Conservation (phyloP, 2,113 vertebrate species). For the Plectropomus leopardus region DNA sequence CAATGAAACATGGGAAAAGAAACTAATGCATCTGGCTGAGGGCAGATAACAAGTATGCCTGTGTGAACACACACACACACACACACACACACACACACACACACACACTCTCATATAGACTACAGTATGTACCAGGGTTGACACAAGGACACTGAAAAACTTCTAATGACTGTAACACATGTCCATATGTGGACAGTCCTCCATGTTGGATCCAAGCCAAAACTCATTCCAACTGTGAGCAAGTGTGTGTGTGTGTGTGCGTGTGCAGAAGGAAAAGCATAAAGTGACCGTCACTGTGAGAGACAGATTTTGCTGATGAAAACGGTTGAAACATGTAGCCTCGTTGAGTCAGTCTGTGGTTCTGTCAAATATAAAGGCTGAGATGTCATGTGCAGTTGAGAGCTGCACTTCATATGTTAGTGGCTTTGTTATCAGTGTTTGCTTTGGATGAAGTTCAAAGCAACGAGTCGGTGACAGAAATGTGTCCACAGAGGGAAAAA, state of each 20-base stretch:
- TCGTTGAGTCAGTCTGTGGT: not conserved
- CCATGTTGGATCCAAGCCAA: not conserved
- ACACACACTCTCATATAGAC: conserved; percentile 15
- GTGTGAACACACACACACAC: conserved; percentile 5
- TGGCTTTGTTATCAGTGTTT: conserved; percentile 58
- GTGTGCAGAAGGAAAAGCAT: not conserved
- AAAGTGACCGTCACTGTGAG: not conserved
- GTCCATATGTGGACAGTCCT: conserved; percentile 19
- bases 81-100: conserved; percentile 27
- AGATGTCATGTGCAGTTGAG: conserved; percentile 27
- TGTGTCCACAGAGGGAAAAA: conserved; percentile 42
- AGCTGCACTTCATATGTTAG: conserved; percentile 37
- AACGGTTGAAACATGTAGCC: conserved; percentile 30
- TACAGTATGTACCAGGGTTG: conserved; percentile 8
- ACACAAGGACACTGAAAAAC: conserved; percentile 18
- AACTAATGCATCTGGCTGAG: conserved; percentile 22
- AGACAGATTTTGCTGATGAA: conserved; percentile 29
- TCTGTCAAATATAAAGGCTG: conserved; percentile 12
- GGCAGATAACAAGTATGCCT: not conserved
- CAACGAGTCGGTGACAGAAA: conserved; percentile 24
- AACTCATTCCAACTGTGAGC: not conserved
- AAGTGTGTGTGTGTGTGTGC: not conserved
- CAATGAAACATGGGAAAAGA: conserved; percentile 39
- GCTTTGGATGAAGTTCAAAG: conserved; percentile 59
- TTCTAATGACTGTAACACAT: not conserved